Conservation (phyloP, 2,888 invertebrate genomes). For the Gnatocerus cornutus region DNA sequence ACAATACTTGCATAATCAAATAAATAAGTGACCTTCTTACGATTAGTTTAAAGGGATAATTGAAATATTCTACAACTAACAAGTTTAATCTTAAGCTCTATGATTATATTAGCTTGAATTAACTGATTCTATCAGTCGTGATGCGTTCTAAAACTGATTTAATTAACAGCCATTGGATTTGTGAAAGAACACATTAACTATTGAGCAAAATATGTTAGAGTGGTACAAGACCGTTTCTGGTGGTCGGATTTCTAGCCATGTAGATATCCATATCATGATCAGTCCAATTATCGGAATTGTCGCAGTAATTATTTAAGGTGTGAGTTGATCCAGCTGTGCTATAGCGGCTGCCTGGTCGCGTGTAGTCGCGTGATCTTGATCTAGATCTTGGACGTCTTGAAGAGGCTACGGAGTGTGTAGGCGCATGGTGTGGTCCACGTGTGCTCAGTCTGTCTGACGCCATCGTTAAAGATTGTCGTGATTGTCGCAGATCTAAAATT, state of each 20-base stretch:
- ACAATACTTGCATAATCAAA: constrained; percentile 8
- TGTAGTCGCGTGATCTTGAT: constrained; percentile 83
- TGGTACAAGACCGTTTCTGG: constrained; percentile 88
- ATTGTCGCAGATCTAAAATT: constrained; percentile 84
- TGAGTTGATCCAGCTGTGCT: constrained; percentile 87
- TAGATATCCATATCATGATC: constrained; percentile 97
- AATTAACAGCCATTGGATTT: constrained; percentile 31
- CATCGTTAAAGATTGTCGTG: constrained; percentile 88
- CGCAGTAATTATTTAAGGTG: constrained; percentile 89
- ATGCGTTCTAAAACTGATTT: constrained; percentile 11
- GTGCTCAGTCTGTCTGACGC: constrained; percentile 88
- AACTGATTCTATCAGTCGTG: constrained; percentile 32
- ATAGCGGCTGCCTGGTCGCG: constrained; percentile 84
- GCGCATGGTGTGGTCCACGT: constrained; percentile 72
- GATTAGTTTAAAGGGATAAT: background rate
- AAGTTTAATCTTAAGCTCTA: background rate
- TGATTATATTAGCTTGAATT: background rate
- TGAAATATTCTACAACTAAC: background rate
- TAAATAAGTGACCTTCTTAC: constrained; percentile 17
- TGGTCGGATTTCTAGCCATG: constrained; percentile 92
- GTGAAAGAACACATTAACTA: constrained; percentile 33
- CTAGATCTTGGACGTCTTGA: constrained; percentile 80
- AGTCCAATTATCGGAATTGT: constrained; percentile 94
- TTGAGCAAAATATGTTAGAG: constrained; percentile 72
- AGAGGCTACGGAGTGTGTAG: constrained; percentile 72